Percentiles rank a stretch among this genome's conserved stretches.
Conservation (phyloP, 1,140 invertebrate genomes). For the Hetaerina americana region DNA sequence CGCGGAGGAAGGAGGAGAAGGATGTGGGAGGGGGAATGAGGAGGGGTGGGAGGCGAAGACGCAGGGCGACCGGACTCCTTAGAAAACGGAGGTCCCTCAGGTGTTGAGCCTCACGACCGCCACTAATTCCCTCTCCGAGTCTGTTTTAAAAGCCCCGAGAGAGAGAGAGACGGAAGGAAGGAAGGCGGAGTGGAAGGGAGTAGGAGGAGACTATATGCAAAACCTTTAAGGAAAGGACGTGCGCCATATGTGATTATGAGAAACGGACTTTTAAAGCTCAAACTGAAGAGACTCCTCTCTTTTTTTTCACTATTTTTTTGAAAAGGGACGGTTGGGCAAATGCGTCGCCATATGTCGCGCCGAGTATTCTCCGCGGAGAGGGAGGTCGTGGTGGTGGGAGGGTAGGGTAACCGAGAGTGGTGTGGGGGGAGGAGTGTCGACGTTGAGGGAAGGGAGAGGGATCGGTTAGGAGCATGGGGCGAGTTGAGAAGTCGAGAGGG, state of each 20-base stretch:
- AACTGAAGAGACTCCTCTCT: neutral
- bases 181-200: neutral
- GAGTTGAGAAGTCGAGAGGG: no score
- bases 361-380: neutral
- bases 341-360: neutral
- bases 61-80: no score
- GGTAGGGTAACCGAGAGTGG: no score
- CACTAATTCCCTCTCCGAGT: neutral
- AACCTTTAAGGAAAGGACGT: neutral
- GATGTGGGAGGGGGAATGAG: no score
- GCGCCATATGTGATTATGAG: neutral
- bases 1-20: no score
- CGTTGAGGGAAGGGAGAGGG: no score
- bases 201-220: neutral
- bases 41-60: no score
- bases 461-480: no score
- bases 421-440: no score
- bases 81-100: no score
- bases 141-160: neutral
- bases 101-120: no score
- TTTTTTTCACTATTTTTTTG: neutral
- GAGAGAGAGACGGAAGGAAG: no score
- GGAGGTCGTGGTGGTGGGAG: neutral
- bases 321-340: neutral
- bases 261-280: neutral